Evolutionary conservation across 2,113 vertebrate species (phyloP), one percentile per base, ranked within the genome.

Genomic region (Tinamus guttatus): DNA sequence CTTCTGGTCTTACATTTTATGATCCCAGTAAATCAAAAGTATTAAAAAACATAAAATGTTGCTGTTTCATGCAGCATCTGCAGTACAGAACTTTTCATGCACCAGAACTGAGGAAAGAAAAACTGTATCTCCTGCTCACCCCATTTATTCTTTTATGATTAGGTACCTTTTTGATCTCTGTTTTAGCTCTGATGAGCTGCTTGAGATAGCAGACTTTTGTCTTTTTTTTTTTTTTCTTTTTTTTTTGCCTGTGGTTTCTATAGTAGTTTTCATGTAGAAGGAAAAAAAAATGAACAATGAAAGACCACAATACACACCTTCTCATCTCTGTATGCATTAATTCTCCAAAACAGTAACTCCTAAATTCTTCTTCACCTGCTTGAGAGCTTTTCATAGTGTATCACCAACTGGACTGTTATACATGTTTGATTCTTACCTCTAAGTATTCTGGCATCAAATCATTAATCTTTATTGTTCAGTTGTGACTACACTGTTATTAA

Each of bases 381-480:
- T 49, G 52, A 90, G 79, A 86, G 40, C 14, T 74, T 94, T 89
- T 51, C 54, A 34, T 28, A 65, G n/a, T 89, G 32, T 82, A 93
- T 65, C 62, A 95, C 18, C 77, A 63, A 20, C 52, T 90, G 84
- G 77, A 93, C 92, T 38, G 43, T 81, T 81, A 88, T 41, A 86
- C 27, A 34, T 12, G 2, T 81, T 96, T 81, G 67, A 89, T 96
- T 92, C 93, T 93, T 73, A 96, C 54, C 88, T 96, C 85, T 52
- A 93, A 93, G 32, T 62, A 86, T 93, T 81, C 52, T 65, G 81
- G 86, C 74, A 88, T 69, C 69, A 84, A 94, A 86, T 88, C 52
- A 75, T 95, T 92, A 86, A 94, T 95, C 85, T 94, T 62, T 86
- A 76, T 96, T 86, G 83, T 89, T 96, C 92, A 76, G 63, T 96